A percentile compares a stretch with the other conserved stretches of the same genome.
Conservation (phyloP, 2,113 vertebrate genomes). For the Trochalopteron elliotii region DNA sequence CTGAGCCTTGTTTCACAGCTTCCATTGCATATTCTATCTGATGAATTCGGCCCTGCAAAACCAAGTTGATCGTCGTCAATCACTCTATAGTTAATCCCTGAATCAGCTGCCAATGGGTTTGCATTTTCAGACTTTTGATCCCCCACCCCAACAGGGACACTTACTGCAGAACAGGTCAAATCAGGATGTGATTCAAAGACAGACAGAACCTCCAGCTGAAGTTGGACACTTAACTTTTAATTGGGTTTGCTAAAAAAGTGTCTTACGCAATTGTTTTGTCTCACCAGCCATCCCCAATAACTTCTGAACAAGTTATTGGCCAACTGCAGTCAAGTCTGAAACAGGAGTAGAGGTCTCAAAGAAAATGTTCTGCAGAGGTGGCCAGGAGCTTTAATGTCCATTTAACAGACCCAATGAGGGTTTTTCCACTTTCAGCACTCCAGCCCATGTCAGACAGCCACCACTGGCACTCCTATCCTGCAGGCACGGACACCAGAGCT, state of each 20-base stretch:
- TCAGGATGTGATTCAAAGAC: background rate
- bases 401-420: background rate
- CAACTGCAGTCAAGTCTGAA: background rate
- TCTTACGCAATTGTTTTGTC: background rate
- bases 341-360: slow-evolving; percentile 36
- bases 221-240: background rate
- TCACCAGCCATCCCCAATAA: slow-evolving; percentile 18
- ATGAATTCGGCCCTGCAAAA: slow-evolving; percentile 88
- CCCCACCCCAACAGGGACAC: background rate
- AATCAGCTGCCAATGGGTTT: background rate
- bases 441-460: background rate
- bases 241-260: background rate
- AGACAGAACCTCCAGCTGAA: background rate
- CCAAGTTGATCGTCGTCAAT: background rate
- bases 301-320: slow-evolving; percentile 42
- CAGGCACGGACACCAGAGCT: background rate
- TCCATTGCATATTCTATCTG: slow-evolving; percentile 99
- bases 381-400: background rate
- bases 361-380: background rate
- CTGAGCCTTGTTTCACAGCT: slow-evolving; percentile 97
- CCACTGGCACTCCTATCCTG: rapidly evolving
- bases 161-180: background rate
- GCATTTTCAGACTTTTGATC: background rate
- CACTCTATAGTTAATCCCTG: background rate
- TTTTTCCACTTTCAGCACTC: background rate